Evolutionary conservation across 2,797 vertebrate species (phyloP).

Genomic region (Tolypeutes matacus): DNA sequence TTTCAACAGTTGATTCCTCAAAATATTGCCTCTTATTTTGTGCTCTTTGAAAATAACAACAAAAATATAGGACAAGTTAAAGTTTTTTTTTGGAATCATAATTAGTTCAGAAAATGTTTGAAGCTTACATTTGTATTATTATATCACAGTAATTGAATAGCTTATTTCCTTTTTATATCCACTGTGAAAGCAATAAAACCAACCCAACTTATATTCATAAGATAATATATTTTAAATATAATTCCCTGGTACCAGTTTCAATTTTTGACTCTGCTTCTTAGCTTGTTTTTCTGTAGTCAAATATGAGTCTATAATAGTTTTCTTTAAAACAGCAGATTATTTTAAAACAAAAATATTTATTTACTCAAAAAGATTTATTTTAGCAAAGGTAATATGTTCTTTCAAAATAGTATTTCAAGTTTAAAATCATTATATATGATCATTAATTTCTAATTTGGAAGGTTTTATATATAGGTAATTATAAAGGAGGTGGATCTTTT

Average conservation of each 20-base stretch:
- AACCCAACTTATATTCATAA: not conserved
- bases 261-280: not conserved
- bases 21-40: not conserved
- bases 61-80: not conserved
- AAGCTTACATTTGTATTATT: not conserved
- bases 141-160: not conserved
- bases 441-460: not conserved
- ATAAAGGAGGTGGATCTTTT: slow-evolving; percentile 27
- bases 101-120: not conserved
- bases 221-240: slow-evolving; percentile 21
- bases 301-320: not conserved
- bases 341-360: slow-evolving; percentile 17
- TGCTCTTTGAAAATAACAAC: not conserved
- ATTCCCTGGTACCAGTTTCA: not conserved
- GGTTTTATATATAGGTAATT: not conserved
- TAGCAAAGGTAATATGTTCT: not conserved
- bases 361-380: not conserved
- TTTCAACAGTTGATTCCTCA: not conserved
- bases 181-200: slow-evolving; percentile 29
- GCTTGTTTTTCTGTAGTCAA: not conserved
- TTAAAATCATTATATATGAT: slow-evolving; percentile 15
- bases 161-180: not conserved
- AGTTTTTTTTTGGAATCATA: slow-evolving; percentile 37
- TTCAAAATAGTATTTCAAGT: slow-evolving; percentile 43
- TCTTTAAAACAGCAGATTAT: slow-evolving; percentile 23